Conservation (phyloP, 2,113 vertebrate species). For the Polyodon spathula region DNA sequence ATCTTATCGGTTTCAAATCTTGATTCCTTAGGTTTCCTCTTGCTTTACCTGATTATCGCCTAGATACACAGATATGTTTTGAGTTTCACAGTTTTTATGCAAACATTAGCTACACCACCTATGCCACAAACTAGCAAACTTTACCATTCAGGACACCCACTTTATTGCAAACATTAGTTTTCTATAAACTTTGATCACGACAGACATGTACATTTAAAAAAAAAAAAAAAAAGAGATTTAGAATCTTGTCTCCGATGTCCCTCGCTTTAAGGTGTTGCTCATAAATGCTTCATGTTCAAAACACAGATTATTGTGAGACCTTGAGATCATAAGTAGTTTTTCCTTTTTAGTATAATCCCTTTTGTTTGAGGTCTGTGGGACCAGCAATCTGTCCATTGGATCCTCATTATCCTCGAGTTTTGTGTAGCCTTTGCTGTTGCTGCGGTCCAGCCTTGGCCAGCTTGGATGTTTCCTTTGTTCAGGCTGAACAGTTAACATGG, state of each 20-base stretch:
- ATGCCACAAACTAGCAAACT: neutral
- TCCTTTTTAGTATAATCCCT: conserved; percentile 91
- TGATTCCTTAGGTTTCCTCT: too few relatives aligned
- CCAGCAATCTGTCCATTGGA: conserved; percentile 70
- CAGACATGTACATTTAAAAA: neutral
- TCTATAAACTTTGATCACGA: neutral
- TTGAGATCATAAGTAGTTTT: conserved; percentile 96
- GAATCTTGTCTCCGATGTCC: conserved; percentile 92
- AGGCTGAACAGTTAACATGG: conserved; percentile 74
- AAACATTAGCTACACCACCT: neutral
- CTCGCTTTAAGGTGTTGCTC: conserved; percentile 81
- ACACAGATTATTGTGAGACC: conserved; percentile 94
- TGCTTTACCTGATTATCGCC: too few relatives aligned
- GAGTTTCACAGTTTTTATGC: neutral
- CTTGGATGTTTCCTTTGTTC: conserved; percentile 94
- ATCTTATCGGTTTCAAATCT: too few relatives aligned
- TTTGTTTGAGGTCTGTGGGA: conserved; percentile 50
- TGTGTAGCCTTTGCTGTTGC: conserved; percentile 89
- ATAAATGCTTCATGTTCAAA: conserved; percentile 91
- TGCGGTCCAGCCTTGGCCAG: conserved; percentile 89
- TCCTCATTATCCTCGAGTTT: conserved; percentile 92
- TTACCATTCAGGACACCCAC: neutral
- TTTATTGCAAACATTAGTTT: neutral
- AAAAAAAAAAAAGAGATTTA: conserved; percentile 33
- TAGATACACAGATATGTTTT: neutral